Base-by-base conservation (phyloP, 2,888 invertebrate species). In the Andrena trimmerana region DNA sequence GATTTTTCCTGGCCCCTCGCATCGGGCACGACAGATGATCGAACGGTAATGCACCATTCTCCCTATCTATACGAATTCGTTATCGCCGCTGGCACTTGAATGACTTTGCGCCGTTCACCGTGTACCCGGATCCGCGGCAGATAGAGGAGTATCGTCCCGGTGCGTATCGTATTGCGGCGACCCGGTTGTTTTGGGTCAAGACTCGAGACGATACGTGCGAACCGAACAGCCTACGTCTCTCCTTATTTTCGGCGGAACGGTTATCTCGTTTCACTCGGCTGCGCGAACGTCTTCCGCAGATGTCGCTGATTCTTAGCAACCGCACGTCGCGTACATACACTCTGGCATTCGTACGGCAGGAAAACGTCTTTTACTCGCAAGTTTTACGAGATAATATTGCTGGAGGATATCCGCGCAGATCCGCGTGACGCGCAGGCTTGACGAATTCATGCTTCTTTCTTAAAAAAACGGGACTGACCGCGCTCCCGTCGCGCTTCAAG, bases 1-100 rank as follows among this genome's bases (percentile, higher is more conserved):
- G 93, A 93, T 93, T 92, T 92, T 92, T 91, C 88, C 85, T 88
- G 82, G 78, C 42, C 90, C 90, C 89, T 90, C 83, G 77, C 87
- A 82, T 84, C 72, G 68, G 78, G 52, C 75, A 31, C 85, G 75
- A 67, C 77, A 87, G 86, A 91, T 92, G 90, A 90, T 88, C 88
- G 72, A 85, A 78, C 84, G 82, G 86, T 84, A 71, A 86, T 87
- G 72, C 69, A 90, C 24, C 90, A 90, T 92, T 88, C 86, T 78
- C 84, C 86, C 50, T 62, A 66, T n/a, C 65, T 42, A 50, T 27
- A 2, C 10, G 48, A 16, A 36, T 36, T 52, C 29, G 13, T 65
- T 65, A 50, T 27, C 52, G 36, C 63, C n/a, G 5, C 3, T 57
- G 20, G 20, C 20, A 52, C 57, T 71, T 67, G 13, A 27, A 50